Evolutionary conservation across 2,888 invertebrate genomes (phyloP), one percentile per base, ranked within the genome.

Genomic region (Hirtodrosophila cameraria): DNA sequence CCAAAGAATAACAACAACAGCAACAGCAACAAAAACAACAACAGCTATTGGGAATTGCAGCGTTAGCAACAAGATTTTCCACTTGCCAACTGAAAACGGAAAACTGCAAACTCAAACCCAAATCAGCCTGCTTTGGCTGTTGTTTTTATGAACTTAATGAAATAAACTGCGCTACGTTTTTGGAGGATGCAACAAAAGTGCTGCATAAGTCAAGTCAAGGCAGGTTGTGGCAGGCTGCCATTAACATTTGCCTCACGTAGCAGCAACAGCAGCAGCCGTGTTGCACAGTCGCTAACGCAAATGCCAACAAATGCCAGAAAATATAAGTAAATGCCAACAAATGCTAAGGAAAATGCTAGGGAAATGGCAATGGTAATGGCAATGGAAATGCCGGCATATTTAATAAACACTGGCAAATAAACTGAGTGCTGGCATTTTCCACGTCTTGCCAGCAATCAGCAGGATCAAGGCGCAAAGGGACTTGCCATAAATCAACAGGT

Each of bases 321-420:
- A 50, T 65, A 71, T 65, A 54, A 52, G 60, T 39, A 68, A 62
- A 62, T 62, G 23, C 23, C 23, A 23, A 6, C 23, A 23, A 23
- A 23, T 65, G 68, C 72, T n/a, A 3, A 23, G 11, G 20, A 13
- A 54, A 54, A 46, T 45, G 36, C 54, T 27, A n/a, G n/a, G n/a
- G n/a, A n/a, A n/a, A n/a, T 39, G 39, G 25, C 49, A 55, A 49
- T n/a, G n/a, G n/a, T n/a, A n/a, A n/a, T n/a, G n/a, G n/a, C n/a
- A n/a, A n/a, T n/a, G n/a, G n/a, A n/a, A n/a, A n/a, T 64, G 68
- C 68, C 64, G 68, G 68, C 74, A 70, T 70, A 70, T 70, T 70
- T 70, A 70, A 70, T 83, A 83, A 83, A 85, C 76, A 76, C 72
- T 67, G 48, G 80, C 67, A 33, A 86, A 76, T 77, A 70, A 80